Evolutionary conservation across 2,797 vertebrate species (phyloP).

Genomic region (Anguilla megastoma): DNA sequence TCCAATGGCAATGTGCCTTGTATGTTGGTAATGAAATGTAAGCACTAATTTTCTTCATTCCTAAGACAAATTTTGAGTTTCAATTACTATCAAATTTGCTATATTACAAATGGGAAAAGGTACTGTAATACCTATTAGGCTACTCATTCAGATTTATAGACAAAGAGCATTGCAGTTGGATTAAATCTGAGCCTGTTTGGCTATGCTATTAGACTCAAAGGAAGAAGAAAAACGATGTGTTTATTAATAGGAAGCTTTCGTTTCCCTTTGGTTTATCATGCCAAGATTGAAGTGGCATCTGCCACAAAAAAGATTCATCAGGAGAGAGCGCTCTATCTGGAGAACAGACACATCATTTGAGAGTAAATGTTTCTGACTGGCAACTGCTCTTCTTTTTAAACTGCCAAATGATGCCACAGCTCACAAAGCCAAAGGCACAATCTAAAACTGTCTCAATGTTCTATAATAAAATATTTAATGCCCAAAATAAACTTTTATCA

Average conservation of each 20-base stretch:
- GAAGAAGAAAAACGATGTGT: not conserved
- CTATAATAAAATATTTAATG: not conserved
- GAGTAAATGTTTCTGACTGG: not conserved
- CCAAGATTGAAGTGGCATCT: not conserved
- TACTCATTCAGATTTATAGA: not conserved
- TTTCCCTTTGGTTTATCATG: not conserved
- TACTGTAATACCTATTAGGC: not conserved
- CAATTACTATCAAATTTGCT: not conserved
- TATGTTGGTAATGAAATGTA: not conserved
- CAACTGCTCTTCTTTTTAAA: conserved; percentile 8
- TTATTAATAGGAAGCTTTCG: not conserved
- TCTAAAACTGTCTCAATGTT: not conserved
- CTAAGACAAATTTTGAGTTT: not conserved
- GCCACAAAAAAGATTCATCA: not conserved
- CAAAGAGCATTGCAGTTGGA: not conserved
- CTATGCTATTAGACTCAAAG: not conserved
- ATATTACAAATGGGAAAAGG: not conserved
- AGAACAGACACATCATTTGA: not conserved
- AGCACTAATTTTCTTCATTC: not conserved
- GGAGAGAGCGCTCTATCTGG: not conserved
- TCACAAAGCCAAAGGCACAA: not conserved
- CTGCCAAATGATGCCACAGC: not conserved
- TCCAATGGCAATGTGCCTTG: not conserved
- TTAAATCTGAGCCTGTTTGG: not conserved
- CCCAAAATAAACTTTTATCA: not conserved